Evolutionary conservation across 1,140 invertebrate species (phyloP), one percentile per base, ranked within the genome.

Genomic region (Ridgeia piscesae): DNA sequence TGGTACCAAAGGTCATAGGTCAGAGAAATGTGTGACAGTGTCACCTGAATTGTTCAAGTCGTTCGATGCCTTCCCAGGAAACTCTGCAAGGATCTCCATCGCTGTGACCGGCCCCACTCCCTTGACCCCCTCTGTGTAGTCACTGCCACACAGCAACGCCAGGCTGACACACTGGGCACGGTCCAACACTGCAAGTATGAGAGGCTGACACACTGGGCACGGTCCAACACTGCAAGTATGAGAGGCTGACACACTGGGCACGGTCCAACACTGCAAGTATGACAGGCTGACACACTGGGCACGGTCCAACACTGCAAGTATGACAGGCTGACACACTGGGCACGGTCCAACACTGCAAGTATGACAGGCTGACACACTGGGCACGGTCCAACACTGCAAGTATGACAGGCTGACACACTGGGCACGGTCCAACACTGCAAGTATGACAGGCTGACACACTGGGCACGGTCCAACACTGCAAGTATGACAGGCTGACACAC

Each of bases 21-120:
- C n/a, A n/a, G n/a, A n/a, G n/a, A n/a, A n/a, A n/a, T n/a, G n/a
- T n/a, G n/a, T n/a, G n/a, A n/a, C n/a, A 89, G 88, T 89, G 90
- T 92, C 93, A 96, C 95, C 95, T 96, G 93, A 96, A 96, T 11
- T 93, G 93, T 33, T 92, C 91, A 0, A 97, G 93, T 34, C 95
- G 95, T 92, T 97, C 96, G 14, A 97, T 94, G 92, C 96, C 96
- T 90, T 95, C 92, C 95, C 95, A 89, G 94, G 94, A 94, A 97
- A 96, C 92, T 98, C 97, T 21, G 98, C 98, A 11, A 99, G 95
- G 93, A 99, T 98, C 97, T 99, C 99, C 93, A 99, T 95, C 27
- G 99, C 99, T 1, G 98, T 99, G 0, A 99, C 98, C 21, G 98
- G 98, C 0, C 99, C 99, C 91, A 99, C 97, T 0, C 98, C 98